Conservation (phyloP, 1,140 invertebrate species). For the Drosophila seguyi region DNA sequence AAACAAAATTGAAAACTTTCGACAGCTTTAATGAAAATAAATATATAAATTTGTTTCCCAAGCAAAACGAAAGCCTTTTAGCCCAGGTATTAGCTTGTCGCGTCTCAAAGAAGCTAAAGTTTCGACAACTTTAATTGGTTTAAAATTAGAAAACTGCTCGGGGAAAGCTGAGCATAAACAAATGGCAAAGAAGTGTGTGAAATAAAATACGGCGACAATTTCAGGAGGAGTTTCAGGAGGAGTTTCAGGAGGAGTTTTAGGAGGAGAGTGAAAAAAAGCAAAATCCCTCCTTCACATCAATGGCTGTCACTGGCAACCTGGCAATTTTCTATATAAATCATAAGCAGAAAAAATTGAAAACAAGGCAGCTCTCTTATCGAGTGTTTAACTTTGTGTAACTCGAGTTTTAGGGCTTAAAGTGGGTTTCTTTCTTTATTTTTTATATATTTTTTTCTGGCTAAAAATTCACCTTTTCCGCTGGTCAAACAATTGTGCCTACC, state of each 20-base stretch:
- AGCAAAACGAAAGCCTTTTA: conserved; percentile 27
- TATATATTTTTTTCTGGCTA: conserved; percentile 13
- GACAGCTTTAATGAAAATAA: conserved; percentile 79
- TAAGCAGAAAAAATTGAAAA: conserved; percentile 40
- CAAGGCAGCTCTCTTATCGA: conserved; percentile 62
- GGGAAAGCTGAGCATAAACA: conserved; percentile 42
- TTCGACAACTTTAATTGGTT: conserved; percentile 79
- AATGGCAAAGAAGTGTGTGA: conserved; percentile 62
- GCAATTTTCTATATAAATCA: conserved; percentile 49
- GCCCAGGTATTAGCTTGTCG: conserved; percentile 63
- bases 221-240: neutral
- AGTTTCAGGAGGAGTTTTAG: no score
- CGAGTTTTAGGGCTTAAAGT: conserved; percentile 8
- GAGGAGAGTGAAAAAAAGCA: neutral
- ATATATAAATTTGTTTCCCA: conserved; percentile 29
- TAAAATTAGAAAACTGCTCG: conserved; percentile 70
- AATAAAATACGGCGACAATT: conserved; percentile 56
- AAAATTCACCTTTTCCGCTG: conserved; percentile 40
- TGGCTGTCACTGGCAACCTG: conserved; percentile 72
- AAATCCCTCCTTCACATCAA: conserved; percentile 53
- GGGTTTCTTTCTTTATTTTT: neutral
- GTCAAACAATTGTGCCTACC: conserved; percentile 71
- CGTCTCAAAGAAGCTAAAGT: conserved; percentile 35
- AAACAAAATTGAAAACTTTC: conserved; percentile 80
- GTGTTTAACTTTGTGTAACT: conserved; percentile 68